Percentiles rank a stretch among this genome's conserved stretches.
phyloP scores from a whole-genome alignment of 37 sponge, comb jelly and placozoan genomes.

The Spongilla lacustris region DNA sequence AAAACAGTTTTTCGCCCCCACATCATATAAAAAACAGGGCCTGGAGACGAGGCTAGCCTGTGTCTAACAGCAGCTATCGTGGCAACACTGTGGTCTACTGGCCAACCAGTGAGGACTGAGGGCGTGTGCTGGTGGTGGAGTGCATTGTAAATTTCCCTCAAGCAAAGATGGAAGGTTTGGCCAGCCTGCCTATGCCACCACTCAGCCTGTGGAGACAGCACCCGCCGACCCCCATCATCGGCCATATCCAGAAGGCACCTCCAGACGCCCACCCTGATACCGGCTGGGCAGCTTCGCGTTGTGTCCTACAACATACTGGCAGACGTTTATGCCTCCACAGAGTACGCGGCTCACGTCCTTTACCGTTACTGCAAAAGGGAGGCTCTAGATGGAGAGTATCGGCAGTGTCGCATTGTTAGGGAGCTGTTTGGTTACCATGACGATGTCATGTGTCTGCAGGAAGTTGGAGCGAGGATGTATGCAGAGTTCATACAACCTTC shows the following conservation, averaged over 20 bases:
- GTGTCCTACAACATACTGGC: constrained; percentile 88
- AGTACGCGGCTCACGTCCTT: constrained; percentile 32
- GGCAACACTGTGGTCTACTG: constrained; percentile 48
- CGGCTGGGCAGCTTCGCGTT: constrained; percentile 60
- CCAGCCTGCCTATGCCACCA: background rate
- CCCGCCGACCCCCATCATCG: background rate
- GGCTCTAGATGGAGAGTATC: constrained; percentile 69
- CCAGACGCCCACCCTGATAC: constrained; percentile 32
- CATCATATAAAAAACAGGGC: too few relatives aligned
- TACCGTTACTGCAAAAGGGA: constrained; percentile 78
- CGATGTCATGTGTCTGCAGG: constrained; percentile 89
- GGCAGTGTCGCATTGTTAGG: constrained; percentile 66
- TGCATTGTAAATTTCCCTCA: constrained; percentile 70
- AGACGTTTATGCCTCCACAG: constrained; percentile 48
- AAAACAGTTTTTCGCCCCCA: too few relatives aligned
- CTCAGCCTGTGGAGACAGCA: constrained; percentile 9
- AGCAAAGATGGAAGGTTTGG: constrained; percentile 15
- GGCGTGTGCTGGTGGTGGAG: constrained; percentile 49
- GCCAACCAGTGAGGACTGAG: constrained; percentile 57
- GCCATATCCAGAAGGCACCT: constrained; percentile 42
- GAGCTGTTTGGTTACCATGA: constrained; percentile 84
- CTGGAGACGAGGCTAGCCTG: too few relatives aligned
- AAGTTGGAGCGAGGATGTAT: constrained; percentile 60
- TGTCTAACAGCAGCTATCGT: background rate
- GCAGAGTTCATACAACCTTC: constrained; percentile 60